Conservation (phyloP, 64 coral and sea anemone genomes). For the Orbicella faveolata region DNA sequence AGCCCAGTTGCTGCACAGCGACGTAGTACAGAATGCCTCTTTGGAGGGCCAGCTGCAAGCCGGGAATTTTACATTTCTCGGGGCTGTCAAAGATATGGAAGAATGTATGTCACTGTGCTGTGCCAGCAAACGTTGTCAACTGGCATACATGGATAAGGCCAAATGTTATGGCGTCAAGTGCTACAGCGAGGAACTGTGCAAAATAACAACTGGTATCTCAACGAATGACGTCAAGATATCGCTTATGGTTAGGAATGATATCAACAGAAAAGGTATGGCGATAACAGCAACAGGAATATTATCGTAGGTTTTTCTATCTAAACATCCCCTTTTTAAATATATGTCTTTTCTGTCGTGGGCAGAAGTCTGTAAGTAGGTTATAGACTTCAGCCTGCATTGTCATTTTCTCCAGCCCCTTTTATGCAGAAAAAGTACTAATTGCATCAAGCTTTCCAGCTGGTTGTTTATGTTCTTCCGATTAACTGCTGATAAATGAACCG, state of each 20-base stretch:
- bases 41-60: conserved; percentile 71
- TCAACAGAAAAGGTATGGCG: conserved; percentile 87
- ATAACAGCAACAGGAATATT: too few relatives aligned
- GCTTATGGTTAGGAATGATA: conserved; percentile 91
- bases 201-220: conserved; percentile 78
- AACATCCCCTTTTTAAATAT: not conserved
- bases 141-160: conserved; percentile 80
- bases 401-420: too few relatives aligned
- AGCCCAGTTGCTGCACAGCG: conserved; percentile 86
- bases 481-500: too few relatives aligned
- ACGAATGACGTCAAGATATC: conserved; percentile 90
- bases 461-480: too few relatives aligned
- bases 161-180: conserved; percentile 95
- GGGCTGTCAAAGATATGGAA: conserved; percentile 80
- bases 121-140: conserved; percentile 79
- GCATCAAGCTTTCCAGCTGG: too few relatives aligned
- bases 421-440: too few relatives aligned
- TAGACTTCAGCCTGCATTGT: too few relatives aligned
- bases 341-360: too few relatives aligned
- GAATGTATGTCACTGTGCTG: conserved; percentile 90
- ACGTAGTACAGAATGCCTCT: conserved; percentile 80
- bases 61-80: conserved; percentile 87
- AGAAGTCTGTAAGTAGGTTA: too few relatives aligned
- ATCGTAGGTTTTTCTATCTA: not conserved
- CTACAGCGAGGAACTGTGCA: conserved; percentile 78